Conservation (phyloP, 2,113 vertebrate genomes). For the Probosciger aterrimus region DNA sequence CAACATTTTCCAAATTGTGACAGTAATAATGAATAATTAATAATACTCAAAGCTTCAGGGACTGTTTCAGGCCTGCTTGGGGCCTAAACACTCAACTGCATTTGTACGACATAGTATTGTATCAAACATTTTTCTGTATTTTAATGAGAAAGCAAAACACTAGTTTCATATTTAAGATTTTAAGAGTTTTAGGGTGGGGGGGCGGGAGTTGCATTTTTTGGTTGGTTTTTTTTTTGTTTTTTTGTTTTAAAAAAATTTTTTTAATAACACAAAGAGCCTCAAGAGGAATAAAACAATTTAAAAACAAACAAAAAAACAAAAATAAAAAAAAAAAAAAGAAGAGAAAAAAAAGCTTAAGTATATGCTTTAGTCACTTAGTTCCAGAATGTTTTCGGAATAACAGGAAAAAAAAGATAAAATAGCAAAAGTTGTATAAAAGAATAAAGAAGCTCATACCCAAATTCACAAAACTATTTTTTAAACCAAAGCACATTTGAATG, state of each 20-base stretch:
- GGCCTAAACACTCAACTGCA: constrained; percentile 85
- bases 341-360: constrained; percentile 83
- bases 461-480: constrained; percentile 99
- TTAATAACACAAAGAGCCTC: constrained; percentile 81
- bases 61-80: constrained; percentile 81
- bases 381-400: constrained; percentile 87
- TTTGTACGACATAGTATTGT: constrained; percentile 95
- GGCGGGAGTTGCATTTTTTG: constrained; percentile 52
- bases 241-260: constrained; percentile 71
- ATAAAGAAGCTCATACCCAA: constrained; percentile 95
- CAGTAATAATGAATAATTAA: constrained; percentile 78
- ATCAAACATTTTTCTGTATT: constrained; percentile 94
- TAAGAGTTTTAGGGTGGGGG: constrained; percentile 75
- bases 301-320: constrained; percentile 40
- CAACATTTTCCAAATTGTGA: constrained; percentile 85
- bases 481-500: constrained; percentile 99
- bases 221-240: constrained; percentile 77
- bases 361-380: constrained; percentile 84
- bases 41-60: constrained; percentile 94
- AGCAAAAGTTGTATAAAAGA: constrained; percentile 84
- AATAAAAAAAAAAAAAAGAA: constrained; percentile 32
- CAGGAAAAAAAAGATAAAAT: constrained; percentile 78
- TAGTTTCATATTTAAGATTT: constrained; percentile 97
- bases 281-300: constrained; percentile 63
- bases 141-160: constrained; percentile 96